Evolutionary conservation across 2,888 invertebrate genomes (phyloP).

Genomic region (Coelinius sp.): DNA sequence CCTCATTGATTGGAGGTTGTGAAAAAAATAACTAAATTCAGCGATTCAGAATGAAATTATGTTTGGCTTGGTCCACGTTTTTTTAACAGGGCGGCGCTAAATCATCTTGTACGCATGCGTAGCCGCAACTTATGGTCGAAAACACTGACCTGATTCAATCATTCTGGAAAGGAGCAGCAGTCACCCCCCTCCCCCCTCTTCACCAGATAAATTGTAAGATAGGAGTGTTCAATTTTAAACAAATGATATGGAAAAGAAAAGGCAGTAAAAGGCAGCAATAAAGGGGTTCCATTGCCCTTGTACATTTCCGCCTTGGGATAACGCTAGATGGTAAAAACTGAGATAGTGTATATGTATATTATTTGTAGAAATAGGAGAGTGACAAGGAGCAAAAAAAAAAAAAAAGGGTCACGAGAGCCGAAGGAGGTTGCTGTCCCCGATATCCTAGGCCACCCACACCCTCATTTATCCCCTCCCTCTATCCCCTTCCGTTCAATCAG

Average conservation of each 20-base stretch:
- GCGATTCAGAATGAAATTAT: conserved; percentile 55
- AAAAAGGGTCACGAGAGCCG: conserved; percentile 36
- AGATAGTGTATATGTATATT: conserved; percentile 9
- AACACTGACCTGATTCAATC: conserved; percentile 70
- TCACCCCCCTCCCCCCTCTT: too few species aligned
- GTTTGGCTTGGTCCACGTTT: conserved; percentile 66
- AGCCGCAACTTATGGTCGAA: conserved; percentile 68
- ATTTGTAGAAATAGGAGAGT: too few species aligned
- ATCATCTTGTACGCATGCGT: conserved; percentile 59
- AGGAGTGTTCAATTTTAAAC: not conserved
- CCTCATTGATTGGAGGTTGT: too few species aligned
- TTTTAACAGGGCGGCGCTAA: conserved; percentile 66
- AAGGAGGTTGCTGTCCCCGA: conserved; percentile 39
- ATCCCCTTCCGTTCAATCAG: conserved; percentile 45
- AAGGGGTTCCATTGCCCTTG: not conserved
- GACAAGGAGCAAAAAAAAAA: not conserved
- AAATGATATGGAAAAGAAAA: too few species aligned
- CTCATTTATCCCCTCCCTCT: conserved; percentile 20
- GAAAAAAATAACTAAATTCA: not conserved
- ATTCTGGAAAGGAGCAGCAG: conserved; percentile 51
- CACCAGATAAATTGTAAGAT: not conserved
- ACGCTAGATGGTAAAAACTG: not conserved
- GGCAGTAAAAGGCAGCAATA: too few species aligned
- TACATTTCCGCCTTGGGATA: conserved; percentile 1
- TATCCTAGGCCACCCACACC: conserved; percentile 36